Conservation (phyloP, 2,888 invertebrate species). For the Liopterus haemorrhoidalis region DNA sequence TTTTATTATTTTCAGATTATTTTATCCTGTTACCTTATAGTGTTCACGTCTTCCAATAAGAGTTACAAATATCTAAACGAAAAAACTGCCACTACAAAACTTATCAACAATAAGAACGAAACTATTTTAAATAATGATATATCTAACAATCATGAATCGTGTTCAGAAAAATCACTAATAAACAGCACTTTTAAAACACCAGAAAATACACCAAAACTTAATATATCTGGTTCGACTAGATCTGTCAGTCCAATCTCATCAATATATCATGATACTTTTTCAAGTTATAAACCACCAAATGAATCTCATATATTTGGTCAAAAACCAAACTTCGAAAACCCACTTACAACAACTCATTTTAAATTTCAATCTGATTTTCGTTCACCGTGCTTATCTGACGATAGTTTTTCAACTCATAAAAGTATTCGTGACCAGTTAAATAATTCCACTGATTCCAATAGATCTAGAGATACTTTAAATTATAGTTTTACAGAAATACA, state of each 20-base stretch:
- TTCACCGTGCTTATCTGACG: conserved; percentile 10
- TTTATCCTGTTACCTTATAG: conserved; percentile 14
- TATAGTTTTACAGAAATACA: too few species aligned
- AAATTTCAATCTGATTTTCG: conserved; percentile 14
- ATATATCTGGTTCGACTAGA: conserved; percentile 20
- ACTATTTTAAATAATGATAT: too few species aligned
- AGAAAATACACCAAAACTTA: conserved; percentile 6
- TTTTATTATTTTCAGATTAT: conserved; percentile 7
- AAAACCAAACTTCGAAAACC: conserved; percentile 17
- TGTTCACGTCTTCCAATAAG: conserved; percentile 12
- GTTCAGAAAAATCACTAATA: too few species aligned
- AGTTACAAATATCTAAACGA: too few species aligned
- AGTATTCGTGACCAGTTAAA: conserved; percentile 10
- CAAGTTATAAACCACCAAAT: too few species aligned
- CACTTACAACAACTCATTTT: conserved; percentile 12
- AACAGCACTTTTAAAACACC: conserved; percentile 19
- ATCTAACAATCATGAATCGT: too few species aligned
- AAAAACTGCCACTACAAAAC: too few species aligned
- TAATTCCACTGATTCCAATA: conserved; percentile 5
- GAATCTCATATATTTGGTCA: conserved; percentile 21
- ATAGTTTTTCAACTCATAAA: conserved; percentile 15
- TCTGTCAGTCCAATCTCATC: conserved; percentile 6
- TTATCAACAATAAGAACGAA: too few species aligned
- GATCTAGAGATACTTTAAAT: not conserved
- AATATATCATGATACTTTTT: too few species aligned